Evolutionary conservation across 2,797 vertebrate species (phyloP).

Genomic region (Choloepus didactylus): DNA sequence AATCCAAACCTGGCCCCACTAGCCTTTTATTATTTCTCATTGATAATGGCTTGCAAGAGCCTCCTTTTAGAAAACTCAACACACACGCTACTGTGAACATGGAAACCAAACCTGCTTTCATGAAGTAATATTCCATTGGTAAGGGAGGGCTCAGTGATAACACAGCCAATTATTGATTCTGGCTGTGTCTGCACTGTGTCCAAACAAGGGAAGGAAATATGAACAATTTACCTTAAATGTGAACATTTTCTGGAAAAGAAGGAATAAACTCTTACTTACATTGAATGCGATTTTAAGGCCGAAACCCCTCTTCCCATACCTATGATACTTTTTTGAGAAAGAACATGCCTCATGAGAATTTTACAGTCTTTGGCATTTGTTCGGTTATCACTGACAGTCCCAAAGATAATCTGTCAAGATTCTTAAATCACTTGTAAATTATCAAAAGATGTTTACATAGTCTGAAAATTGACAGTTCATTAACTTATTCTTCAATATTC

Average conservation of each 20-base stretch:
- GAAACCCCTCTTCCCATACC: not conserved
- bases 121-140: conserved; percentile 59
- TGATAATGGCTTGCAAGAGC: conserved; percentile 74
- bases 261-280: conserved; percentile 17
- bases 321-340: conserved; percentile 15
- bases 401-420: not conserved
- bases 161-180: conserved; percentile 69
- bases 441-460: conserved; percentile 29
- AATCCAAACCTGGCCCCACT: conserved; percentile 68
- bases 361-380: not conserved
- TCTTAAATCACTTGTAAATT: not conserved
- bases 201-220: conserved; percentile 54
- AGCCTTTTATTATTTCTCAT: conserved; percentile 76
- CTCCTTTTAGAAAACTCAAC: conserved; percentile 75
- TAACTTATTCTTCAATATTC: conserved; percentile 56
- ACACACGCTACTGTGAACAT: conserved; percentile 69
- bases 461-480: conserved; percentile 34
- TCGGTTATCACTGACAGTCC: conserved; percentile 5
- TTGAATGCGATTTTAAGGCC: not conserved
- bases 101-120: conserved; percentile 71
- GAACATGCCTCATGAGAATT: conserved; percentile 35
- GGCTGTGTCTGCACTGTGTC: conserved; percentile 50
- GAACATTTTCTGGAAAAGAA: conserved; percentile 28
- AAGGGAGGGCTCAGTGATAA: conserved; percentile 10
- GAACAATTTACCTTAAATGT: conserved; percentile 57